Percentiles rank a stretch among this genome's conserved stretches.
Conservation (phyloP, 64 coral and sea anemone species). For the Actinia equina region DNA sequence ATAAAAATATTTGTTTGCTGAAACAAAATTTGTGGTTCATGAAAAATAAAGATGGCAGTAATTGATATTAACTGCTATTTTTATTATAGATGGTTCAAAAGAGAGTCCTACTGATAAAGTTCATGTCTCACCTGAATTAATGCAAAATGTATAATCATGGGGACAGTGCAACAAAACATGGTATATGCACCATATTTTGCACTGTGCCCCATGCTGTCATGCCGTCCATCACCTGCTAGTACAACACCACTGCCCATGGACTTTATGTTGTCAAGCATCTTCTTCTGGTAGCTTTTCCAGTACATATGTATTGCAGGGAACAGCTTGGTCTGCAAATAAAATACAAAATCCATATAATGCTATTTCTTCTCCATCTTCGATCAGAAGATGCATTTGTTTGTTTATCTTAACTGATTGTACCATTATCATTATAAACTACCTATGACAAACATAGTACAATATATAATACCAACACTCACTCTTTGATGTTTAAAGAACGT, state of each 20-base stretch:
- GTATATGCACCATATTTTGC: too few relatives aligned
- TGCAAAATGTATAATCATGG: too few relatives aligned
- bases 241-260: neutral
- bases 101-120: too few relatives aligned
- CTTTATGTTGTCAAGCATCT: neutral
- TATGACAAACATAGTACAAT: neutral
- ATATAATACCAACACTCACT: too few relatives aligned
- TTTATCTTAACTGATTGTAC: neutral
- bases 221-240: slow-evolving; percentile 26
- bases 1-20: too few relatives aligned
- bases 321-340: slow-evolving; percentile 1
- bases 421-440: neutral
- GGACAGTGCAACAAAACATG: too few relatives aligned
- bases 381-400: neutral
- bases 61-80: too few relatives aligned
- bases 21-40: too few relatives aligned
- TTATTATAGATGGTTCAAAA: too few relatives aligned
- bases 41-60: too few relatives aligned
- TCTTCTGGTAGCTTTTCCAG: slow-evolving; percentile 17
- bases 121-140: too few relatives aligned
- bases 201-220: slow-evolving; percentile 36
- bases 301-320: slow-evolving; percentile 27
- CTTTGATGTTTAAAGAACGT: slow-evolving; percentile 61
- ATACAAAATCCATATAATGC: neutral
- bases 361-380: neutral